A percentile compares a stretch with the other conserved stretches of the same genome.
Conservation (phyloP, 2,888 invertebrate species). For the Chloromyia formosa region DNA sequence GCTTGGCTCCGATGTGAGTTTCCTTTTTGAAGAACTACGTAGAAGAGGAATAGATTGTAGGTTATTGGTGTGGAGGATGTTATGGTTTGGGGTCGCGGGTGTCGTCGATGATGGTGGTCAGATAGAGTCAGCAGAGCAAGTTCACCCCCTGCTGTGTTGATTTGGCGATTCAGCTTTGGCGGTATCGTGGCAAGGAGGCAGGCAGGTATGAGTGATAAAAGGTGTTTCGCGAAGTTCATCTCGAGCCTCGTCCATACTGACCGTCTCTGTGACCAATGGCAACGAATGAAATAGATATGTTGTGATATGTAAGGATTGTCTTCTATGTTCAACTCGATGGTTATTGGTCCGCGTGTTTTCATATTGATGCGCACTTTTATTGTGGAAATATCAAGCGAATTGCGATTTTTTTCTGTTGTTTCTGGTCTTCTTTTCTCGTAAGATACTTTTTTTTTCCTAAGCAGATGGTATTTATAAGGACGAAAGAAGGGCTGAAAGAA, state of each 20-base stretch:
- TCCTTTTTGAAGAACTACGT: conserved; percentile 39
- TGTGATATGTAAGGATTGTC: conserved; percentile 53
- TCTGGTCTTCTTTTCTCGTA: neutral
- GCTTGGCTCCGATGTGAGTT: conserved; percentile 30
- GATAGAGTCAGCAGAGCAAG: too few species aligned
- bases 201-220: conserved; percentile 42
- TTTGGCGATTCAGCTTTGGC: conserved; percentile 1
- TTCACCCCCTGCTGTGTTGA: neutral
- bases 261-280: conserved; percentile 53
- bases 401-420: conserved; percentile 17
- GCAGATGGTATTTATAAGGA: neutral
- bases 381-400: conserved; percentile 18
- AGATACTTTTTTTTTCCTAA: neutral
- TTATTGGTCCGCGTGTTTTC: conserved; percentile 52
- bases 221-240: conserved; percentile 42
- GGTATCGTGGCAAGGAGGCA: neutral
- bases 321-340: conserved; percentile 54
- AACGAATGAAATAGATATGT: conserved; percentile 53
- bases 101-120: too few species aligned
- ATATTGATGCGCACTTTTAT: conserved; percentile 41
- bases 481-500: neutral
- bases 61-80: neutral
- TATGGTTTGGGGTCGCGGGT: neutral
- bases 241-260: conserved; percentile 10
- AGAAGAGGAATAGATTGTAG: conserved; percentile 14